Percentiles rank a stretch among this genome's conserved stretches.
Conservation (phyloP, 2,888 invertebrate species). For the Odontomyia ornata region DNA sequence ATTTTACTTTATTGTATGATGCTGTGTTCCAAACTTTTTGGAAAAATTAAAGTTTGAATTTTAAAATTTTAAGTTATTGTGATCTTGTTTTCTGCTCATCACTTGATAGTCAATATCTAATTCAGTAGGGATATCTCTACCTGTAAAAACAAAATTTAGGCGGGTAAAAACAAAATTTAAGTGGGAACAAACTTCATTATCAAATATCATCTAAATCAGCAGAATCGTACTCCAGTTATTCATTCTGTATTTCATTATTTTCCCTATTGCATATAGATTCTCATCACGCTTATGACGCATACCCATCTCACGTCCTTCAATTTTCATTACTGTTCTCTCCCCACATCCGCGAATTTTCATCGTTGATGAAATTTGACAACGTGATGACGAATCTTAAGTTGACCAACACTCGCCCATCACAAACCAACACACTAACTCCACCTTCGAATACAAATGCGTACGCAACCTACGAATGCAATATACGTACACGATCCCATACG, state of each 20-base stretch:
- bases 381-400: slow-evolving; percentile 16
- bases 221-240: neutral
- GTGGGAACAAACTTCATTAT: no score
- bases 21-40: no score
- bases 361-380: slow-evolving; percentile 30
- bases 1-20: no score
- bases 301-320: neutral
- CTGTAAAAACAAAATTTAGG: no score
- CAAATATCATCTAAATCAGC: neutral
- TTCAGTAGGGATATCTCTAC: no score
- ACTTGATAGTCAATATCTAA: no score
- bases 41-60: no score
- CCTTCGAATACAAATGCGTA: neutral
- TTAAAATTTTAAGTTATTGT: no score
- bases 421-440: neutral
- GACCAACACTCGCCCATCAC: slow-evolving; percentile 9
- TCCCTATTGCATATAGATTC: neutral
- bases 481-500: neutral
- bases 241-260: neutral
- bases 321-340: neutral
- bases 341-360: neutral
- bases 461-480: neutral
- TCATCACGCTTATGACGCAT: slow-evolving; percentile 13
- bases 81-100: no score
- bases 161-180: no score